Percentiles rank a stretch among this genome's conserved stretches.
Conservation (phyloP, 2,888 invertebrate genomes). For the Cerastis rubricosa region DNA sequence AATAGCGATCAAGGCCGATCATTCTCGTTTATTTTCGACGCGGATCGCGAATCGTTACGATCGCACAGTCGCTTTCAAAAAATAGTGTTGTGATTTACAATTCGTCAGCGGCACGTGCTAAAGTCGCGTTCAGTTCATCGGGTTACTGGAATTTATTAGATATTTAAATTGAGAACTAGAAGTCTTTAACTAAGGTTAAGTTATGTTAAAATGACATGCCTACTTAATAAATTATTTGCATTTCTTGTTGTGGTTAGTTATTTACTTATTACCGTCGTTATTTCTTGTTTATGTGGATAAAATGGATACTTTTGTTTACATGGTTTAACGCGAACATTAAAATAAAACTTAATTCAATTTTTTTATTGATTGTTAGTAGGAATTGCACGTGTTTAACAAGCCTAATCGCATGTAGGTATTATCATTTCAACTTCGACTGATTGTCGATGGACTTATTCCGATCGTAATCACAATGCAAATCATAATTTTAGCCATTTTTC, state of each 20-base stretch:
- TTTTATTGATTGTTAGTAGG: neutral
- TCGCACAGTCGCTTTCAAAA: slow-evolving; percentile 33
- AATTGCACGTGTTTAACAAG: neutral
- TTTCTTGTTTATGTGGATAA: neutral
- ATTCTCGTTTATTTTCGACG: slow-evolving; percentile 57
- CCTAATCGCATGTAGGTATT: neutral
- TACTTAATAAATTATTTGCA: neutral
- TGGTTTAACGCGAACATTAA: neutral
- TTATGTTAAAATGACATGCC: neutral
- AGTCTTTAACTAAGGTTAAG: neutral
- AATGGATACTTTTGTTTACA: neutral
- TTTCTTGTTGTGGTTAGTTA: neutral
- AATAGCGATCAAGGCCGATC: slow-evolving; percentile 57
- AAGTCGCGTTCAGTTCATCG: slow-evolving; percentile 32
- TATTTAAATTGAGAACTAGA: slow-evolving; percentile 26
- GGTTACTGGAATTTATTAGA: slow-evolving; percentile 17
- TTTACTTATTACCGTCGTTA: neutral
- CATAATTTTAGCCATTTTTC: neutral
- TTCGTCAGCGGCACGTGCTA: slow-evolving; percentile 27
- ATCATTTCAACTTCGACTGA: neutral
- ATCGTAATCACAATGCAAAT: neutral
- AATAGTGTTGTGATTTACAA: slow-evolving; percentile 33
- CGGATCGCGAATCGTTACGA: slow-evolving; percentile 53
- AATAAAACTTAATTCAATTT: neutral
- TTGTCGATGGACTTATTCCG: neutral